Evolutionary conservation across 2,113 vertebrate genomes (phyloP), one percentile per base, ranked within the genome.

Genomic region (Corydoras maculifer): DNA sequence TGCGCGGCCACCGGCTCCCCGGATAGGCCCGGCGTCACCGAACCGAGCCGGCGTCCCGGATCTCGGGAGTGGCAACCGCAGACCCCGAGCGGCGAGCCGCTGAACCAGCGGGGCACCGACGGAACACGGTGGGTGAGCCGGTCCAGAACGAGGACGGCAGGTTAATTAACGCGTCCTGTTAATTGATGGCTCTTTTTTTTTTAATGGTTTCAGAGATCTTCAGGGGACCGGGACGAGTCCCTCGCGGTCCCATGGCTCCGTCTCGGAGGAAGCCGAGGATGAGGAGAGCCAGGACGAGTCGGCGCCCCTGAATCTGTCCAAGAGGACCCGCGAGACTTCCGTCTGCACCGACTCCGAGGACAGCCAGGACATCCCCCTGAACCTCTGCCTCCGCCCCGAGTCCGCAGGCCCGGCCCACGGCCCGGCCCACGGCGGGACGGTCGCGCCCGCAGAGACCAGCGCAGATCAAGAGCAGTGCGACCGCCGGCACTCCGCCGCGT

Each of bases 231-330:
- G 18, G 18, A 25, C 18, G 18, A 25, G 18, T 25, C 18, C 18
- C 18, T 25, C 18, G 18, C 18, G 1, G 18, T 25, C 18, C 18
- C 18, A 2, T 2, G 18, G 32, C 73, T 25, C 69, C 30, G 63
- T 12, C 2, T 73, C 76, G 14, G 83, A 83, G 4, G 65, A 75
- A 29, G 65, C 73, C 2, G 49, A 76, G 0, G 63, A 73, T 29
- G 70, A 83, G 7, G 85, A 86, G 0, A 75, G 57, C 58, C 79
- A 78, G 2, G 74, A 77, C 3, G 74, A 91, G 53, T 71, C 82
- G 63, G 83, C 11, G n/a, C 96, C 95, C 0, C 92, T 99, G 61
- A 97, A 99, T 32, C 94, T 98, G 74, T 99, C 95, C 0, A 96
- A 88, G 55, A 94, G 85, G 69, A 74, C 79, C 1, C 86, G 86